Evolutionary conservation across 2,113 vertebrate genomes (phyloP).

Genomic region (Calonectris borealis): DNA sequence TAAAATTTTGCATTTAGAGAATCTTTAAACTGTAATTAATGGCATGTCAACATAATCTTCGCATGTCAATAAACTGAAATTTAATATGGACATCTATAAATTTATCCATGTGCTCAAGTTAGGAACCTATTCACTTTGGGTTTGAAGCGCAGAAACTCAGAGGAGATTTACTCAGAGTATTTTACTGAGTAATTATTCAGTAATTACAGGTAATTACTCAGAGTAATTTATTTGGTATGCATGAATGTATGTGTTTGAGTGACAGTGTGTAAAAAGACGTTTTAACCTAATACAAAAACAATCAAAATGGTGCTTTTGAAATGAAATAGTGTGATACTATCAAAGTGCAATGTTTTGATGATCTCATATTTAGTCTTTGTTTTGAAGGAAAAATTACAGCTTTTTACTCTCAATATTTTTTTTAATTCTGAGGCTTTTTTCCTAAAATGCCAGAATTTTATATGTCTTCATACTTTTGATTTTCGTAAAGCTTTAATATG

Average conservation of each 20-base stretch:
- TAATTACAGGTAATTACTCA: neutral
- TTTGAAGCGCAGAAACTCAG: neutral
- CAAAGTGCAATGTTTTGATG: neutral
- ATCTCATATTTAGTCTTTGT: neutral
- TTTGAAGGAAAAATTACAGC: neutral
- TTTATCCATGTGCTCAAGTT: neutral
- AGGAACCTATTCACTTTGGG: neutral
- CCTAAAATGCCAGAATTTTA: neutral
- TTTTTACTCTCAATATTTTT: neutral
- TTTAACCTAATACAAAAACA: neutral
- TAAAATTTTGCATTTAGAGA: neutral
- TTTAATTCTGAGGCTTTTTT: neutral
- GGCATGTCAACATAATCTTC: neutral
- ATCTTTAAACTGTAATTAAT: neutral
- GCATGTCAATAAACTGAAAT: neutral
- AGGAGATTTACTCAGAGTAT: neutral
- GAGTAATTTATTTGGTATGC: neutral
- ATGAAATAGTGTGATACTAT: neutral
- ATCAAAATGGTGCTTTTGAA: neutral
- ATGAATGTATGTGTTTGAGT: neutral
- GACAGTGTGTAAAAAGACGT: neutral
- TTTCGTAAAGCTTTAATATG: neutral
- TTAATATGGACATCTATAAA: neutral
- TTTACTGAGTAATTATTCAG: neutral
- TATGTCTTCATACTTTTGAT: neutral